Evolutionary conservation across 2,113 vertebrate genomes (phyloP).

Genomic region (Tachysurus fulvidraco): DNA sequence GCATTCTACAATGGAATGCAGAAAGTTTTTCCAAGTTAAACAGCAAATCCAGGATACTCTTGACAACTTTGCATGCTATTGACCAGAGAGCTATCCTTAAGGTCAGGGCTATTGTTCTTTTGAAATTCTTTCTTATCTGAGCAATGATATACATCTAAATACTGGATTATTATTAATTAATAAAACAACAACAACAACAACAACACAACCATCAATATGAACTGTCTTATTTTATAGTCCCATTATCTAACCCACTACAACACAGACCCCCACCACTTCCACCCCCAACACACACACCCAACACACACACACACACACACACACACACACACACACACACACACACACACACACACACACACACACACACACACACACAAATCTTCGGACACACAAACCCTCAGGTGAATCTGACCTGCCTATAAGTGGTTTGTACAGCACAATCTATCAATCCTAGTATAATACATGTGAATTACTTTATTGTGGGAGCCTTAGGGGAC

Average conservation of each 20-base stretch:
- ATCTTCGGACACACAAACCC: background rate
- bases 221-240: background rate
- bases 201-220: background rate
- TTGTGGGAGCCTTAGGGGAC: background rate
- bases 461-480: background rate
- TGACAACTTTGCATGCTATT: slow-evolving; percentile 29
- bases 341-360: background rate
- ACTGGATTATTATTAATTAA: slow-evolving; percentile 6
- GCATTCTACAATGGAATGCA: slow-evolving; percentile 55
- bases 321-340: background rate
- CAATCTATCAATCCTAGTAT: background rate
- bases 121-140: slow-evolving; percentile 11
- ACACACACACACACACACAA: background rate
- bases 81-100: slow-evolving; percentile 10
- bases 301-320: background rate
- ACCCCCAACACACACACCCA: background rate
- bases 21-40: slow-evolving; percentile 54
- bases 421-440: background rate
- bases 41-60: slow-evolving; percentile 46
- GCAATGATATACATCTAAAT: background rate
- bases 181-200: no score
- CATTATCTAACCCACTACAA: background rate
- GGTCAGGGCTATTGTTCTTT: slow-evolving; percentile 42
- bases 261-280: no score
- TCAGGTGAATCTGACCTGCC: slow-evolving; percentile 19